Conservation (phyloP, 2,888 invertebrate species). For the Cylindroiulus punctatus region DNA sequence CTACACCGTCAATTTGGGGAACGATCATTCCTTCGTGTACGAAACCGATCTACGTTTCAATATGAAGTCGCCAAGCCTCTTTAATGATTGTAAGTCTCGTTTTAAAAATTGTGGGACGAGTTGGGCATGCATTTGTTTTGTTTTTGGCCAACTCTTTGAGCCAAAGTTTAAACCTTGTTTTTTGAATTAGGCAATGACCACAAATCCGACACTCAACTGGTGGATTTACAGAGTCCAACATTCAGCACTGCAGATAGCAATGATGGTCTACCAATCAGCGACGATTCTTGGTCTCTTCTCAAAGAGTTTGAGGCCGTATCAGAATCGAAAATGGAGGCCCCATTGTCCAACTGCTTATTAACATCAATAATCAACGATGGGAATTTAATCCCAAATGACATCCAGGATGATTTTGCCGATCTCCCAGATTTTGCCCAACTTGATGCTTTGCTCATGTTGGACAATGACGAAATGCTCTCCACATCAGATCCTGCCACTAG, state of each 20-base stretch:
- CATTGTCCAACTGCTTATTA: slow-evolving; percentile 22
- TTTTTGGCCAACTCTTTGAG: background rate
- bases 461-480: background rate
- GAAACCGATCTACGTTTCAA: slow-evolving; percentile 49
- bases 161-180: background rate
- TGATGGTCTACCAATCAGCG: slow-evolving; percentile 13
- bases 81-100: slow-evolving; percentile 49
- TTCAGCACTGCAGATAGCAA: slow-evolving; percentile 39
- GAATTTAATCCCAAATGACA: background rate
- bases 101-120: background rate
- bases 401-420: slow-evolving; percentile 30
- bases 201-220: background rate
- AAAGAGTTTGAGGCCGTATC: slow-evolving; percentile 40
- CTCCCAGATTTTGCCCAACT: slow-evolving; percentile 23
- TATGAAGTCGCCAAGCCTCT: slow-evolving; percentile 49
- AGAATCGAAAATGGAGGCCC: background rate
- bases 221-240: slow-evolving; percentile 42
- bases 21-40: slow-evolving; percentile 11
- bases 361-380: slow-evolving; percentile 32
- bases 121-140: no score
- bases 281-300: slow-evolving; percentile 48
- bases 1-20: background rate
- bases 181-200: slow-evolving; percentile 21
- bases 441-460: background rate
- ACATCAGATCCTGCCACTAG: background rate